A percentile compares a stretch with the other conserved stretches of the same genome.
phyloP scores from a whole-genome alignment of 2,888 invertebrate genomes.

The Ellobium chinense region DNA sequence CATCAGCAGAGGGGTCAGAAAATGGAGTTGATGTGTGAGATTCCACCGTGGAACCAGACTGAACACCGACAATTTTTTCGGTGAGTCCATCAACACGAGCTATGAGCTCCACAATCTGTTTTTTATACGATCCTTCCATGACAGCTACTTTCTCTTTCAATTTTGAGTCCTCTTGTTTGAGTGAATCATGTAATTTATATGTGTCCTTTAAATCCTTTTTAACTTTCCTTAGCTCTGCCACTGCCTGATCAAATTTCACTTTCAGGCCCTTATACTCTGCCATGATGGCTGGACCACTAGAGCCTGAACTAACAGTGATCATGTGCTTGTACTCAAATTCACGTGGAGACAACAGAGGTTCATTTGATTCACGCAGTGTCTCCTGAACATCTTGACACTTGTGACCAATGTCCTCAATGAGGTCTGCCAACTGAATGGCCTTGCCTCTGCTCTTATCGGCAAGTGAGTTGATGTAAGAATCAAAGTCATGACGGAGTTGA shows the following conservation, averaged over 20 bases:
- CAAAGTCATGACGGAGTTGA: slow-evolving; percentile 59
- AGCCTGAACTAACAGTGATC: slow-evolving; percentile 50
- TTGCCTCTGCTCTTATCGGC: slow-evolving; percentile 53
- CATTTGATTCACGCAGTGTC: slow-evolving; percentile 58
- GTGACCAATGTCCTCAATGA: slow-evolving; percentile 62
- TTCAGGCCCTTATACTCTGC: slow-evolving; percentile 59
- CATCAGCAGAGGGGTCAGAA: slow-evolving; percentile 11
- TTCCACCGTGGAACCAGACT: not conserved
- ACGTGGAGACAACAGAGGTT: not conserved
- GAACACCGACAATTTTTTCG: slow-evolving; percentile 83
- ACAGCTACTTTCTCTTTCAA: slow-evolving; percentile 81
- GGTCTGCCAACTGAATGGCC: slow-evolving; percentile 55
- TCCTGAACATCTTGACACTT: slow-evolving; percentile 64
- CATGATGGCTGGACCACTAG: slow-evolving; percentile 47
- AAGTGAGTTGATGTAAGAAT: slow-evolving; percentile 56
- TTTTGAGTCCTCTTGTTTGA: slow-evolving; percentile 59
- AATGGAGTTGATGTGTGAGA: not conserved
- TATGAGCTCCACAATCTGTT: slow-evolving; percentile 87
- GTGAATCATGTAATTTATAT: slow-evolving; percentile 56
- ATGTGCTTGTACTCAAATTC: slow-evolving; percentile 48
- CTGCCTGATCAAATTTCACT: slow-evolving; percentile 62
- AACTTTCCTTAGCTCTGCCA: slow-evolving; percentile 62
- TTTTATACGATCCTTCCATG: slow-evolving; percentile 82
- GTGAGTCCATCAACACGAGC: slow-evolving; percentile 91
- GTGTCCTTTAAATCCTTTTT: slow-evolving; percentile 62